A percentile compares a stretch with the other conserved stretches of the same genome.
Conservation (phyloP, 2,888 invertebrate species). For the Caprella mutica region DNA sequence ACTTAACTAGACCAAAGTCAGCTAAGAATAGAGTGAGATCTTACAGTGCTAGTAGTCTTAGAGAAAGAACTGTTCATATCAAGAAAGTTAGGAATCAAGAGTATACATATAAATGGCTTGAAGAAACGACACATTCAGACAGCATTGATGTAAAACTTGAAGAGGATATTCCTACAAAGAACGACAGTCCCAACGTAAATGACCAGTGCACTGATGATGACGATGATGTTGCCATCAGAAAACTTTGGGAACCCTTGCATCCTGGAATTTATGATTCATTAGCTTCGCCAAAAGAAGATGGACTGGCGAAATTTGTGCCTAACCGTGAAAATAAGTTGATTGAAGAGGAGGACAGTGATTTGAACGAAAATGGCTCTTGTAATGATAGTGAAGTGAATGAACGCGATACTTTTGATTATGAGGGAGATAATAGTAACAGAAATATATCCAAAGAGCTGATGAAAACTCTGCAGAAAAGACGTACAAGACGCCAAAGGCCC, state of each 20-base stretch:
- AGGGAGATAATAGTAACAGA: slow-evolving; percentile 4
- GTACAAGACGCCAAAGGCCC: slow-evolving; percentile 17
- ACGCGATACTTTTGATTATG: slow-evolving; percentile 15
- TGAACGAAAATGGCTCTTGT: too few species aligned
- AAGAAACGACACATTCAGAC: background rate
- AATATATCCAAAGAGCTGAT: slow-evolving; percentile 17
- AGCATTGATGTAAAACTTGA: background rate
- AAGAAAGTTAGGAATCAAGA: too few species aligned
- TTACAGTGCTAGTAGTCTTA: too few species aligned
- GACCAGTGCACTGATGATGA: background rate
- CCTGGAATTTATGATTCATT: background rate
- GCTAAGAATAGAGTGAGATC: too few species aligned
- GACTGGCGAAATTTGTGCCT: background rate
- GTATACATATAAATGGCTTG: slow-evolving; percentile 2
- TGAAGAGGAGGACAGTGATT: background rate
- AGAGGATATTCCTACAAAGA: background rate
- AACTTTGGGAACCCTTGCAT: background rate
- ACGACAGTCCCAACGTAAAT: background rate
- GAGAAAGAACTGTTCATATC: too few species aligned
- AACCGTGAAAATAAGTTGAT: background rate
- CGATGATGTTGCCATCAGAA: background rate
- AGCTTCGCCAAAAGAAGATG: slow-evolving; percentile 3
- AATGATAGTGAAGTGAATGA: slow-evolving; percentile 10
- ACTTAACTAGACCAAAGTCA: slow-evolving; percentile 2
- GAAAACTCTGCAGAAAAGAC: slow-evolving; percentile 18